These are phyloP conservation scores for Neoarius graeffei DNA, from an alignment of 2,113 vertebrate species.

Conservation along the genomic window DNA sequence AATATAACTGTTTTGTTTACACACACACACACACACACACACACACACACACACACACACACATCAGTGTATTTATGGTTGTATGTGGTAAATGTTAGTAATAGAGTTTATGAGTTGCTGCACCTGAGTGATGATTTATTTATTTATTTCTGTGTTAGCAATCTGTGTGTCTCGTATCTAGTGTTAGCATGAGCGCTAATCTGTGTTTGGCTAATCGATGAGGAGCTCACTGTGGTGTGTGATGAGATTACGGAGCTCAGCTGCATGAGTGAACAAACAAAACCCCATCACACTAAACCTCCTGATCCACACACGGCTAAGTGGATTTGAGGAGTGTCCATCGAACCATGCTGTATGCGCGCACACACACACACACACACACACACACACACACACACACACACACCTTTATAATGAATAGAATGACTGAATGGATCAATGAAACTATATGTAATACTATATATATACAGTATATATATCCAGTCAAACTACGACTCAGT, in stretches of 20 bases:
- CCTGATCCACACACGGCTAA: constrained; percentile 10
- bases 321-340: background rate
- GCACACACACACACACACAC: background rate
- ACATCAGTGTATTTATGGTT: background rate
- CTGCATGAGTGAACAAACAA: background rate
- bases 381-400: background rate
- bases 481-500: background rate
- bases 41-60: background rate
- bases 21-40: no score
- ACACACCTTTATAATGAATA: background rate
- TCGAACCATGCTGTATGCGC: background rate
- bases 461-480: background rate
- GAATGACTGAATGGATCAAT: background rate
- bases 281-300: background rate
- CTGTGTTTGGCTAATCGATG: constrained; percentile 17
- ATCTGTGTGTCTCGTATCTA: background rate
- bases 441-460: background rate
- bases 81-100: background rate
- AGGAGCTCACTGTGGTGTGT: constrained; percentile 1
- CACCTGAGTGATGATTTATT: background rate
- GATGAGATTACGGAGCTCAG: constrained; percentile 3
- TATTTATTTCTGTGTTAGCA: background rate
- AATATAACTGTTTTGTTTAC: background rate
- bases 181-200: background rate
- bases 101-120: background rate